Evolutionary conservation across 2,797 vertebrate species (phyloP), one percentile per base, ranked within the genome.

Genomic region (Gymnopithys bicolor): DNA sequence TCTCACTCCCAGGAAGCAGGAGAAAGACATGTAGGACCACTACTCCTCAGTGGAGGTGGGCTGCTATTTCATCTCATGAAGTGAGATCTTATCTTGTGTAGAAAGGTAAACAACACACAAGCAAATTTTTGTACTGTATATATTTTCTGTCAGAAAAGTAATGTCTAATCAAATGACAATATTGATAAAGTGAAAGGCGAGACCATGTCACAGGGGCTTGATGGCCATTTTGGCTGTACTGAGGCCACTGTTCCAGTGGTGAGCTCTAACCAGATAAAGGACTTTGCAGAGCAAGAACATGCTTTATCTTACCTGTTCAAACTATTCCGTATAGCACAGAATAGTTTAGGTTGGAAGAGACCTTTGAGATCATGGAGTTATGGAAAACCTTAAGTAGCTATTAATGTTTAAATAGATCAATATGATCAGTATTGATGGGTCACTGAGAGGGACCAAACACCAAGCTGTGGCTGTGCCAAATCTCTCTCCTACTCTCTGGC

Each of bases 371-470:
- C 41, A 55, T 7, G 35, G 39, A 73, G 19, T 43, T 46, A 60
- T n/a, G 45, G 60, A 80, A 33, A 74, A 60, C 69, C 17, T 69
- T 53, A 71, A 78, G 41, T 19, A 73, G 35, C 32, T 66, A 49
- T 63, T 63, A 63, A 74, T 63, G 15, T 83, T 93, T 93, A 82
- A 84, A 90, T 60, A 56, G 12, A 43, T 32, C 27, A 45, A 2
- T 79, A 63, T 92, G 51, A 52, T 52, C 51, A 30, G 51, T 52
- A 30, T 87, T 92, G 30, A 53, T 49, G 56, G 37, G 71, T 87
- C 55, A 85, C 30, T 27, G 13, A 55, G 22, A 86, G 33, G 33
- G 23, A 89, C 27, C 43, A 85, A 82, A 74, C 8, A 30, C 17
- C 51, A 39, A 67, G 60, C 21, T 70, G 60, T 43, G 45, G 37